Conservation (phyloP, 2,113 vertebrate genomes). For the Mola mola region DNA sequence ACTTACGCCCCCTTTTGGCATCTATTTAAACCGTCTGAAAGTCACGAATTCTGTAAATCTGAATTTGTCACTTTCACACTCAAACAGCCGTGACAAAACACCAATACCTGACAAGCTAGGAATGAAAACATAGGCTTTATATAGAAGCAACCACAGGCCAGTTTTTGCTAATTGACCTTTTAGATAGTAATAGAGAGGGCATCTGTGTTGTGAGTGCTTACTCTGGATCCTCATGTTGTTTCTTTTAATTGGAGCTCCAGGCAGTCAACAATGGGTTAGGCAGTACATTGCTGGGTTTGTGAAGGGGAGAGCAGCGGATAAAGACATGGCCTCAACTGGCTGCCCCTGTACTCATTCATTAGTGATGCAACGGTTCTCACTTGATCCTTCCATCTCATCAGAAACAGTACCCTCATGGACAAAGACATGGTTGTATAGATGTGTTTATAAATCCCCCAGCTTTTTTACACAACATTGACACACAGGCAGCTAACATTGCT, state of each 20-base stretch:
- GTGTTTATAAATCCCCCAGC: slow-evolving; percentile 55
- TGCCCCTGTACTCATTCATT: slow-evolving; percentile 65
- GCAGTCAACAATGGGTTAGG: slow-evolving; percentile 64
- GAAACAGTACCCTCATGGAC: slow-evolving; percentile 39
- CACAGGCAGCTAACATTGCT: slow-evolving; percentile 4
- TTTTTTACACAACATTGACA: slow-evolving; percentile 15
- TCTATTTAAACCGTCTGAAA: no score
- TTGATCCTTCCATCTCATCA: slow-evolving; percentile 63
- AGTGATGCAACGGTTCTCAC: slow-evolving; percentile 67
- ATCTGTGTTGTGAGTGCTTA: slow-evolving; percentile 58
- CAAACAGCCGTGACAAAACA: no score
- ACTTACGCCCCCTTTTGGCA: no score
- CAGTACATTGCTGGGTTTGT: slow-evolving; percentile 42
- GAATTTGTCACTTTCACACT: no score
- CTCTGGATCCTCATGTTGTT: slow-evolving; percentile 49
- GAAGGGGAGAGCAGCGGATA: slow-evolving; percentile 33
- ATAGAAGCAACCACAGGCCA: neutral
- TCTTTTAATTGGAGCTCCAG: slow-evolving; percentile 72
- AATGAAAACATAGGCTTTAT: no score
- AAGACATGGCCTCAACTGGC: slow-evolving; percentile 42
- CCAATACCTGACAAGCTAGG: no score
- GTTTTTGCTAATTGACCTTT: slow-evolving; percentile 46
- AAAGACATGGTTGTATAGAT: slow-evolving; percentile 59
- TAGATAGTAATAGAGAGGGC: slow-evolving; percentile 37
- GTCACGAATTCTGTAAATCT: no score